Conservation (phyloP, 2,797 vertebrate genomes). For the Hypotaenidia okinawae region DNA sequence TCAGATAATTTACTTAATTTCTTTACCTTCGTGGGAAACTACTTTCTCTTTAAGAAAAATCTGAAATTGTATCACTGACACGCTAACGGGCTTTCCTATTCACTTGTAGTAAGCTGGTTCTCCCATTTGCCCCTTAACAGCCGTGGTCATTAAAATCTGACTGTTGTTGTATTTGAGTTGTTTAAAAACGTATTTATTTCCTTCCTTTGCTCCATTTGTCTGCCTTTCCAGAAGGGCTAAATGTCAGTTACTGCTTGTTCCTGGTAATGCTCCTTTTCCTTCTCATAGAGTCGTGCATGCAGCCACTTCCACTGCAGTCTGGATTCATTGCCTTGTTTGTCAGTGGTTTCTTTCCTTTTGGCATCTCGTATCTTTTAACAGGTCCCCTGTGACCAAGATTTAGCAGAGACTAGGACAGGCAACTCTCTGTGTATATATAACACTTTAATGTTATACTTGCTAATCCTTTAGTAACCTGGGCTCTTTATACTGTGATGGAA, state of each 20-base stretch:
- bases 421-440: not conserved
- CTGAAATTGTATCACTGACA: not conserved
- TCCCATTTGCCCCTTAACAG: not conserved
- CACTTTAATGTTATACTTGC: not conserved
- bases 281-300: accelerated
- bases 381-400: not conserved
- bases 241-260: not conserved
- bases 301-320: not conserved
- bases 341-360: not conserved
- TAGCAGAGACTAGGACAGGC: not conserved
- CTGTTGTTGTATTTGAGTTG: not conserved
- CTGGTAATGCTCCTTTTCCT: not conserved
- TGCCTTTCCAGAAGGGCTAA: not conserved
- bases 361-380: not conserved
- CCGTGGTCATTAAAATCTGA: not conserved
- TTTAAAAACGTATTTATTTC: not conserved
- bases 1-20: not conserved
- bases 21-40: not conserved
- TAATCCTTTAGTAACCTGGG: slow-evolving; percentile 52
- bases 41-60: not conserved
- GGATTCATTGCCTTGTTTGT: not conserved
- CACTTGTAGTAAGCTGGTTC: not conserved
- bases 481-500: not conserved
- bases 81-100: not conserved
- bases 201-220: not conserved